A percentile compares a stretch with the other conserved stretches of the same genome.
Evolutionary conservation across 1,140 invertebrate genomes (phyloP).

Genomic region (Neotoxoptera formosana): DNA sequence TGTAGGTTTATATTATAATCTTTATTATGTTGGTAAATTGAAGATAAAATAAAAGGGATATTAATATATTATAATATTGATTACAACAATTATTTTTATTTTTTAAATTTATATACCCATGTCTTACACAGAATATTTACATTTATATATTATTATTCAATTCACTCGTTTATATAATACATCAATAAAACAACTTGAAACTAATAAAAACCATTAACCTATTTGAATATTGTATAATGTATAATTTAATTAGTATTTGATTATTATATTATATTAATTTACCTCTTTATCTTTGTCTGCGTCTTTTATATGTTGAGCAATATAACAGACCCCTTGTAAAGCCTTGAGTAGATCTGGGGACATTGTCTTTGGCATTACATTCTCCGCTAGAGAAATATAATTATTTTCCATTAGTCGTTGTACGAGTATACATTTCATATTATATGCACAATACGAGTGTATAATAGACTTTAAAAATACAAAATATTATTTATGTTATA

Average conservation of each 20-base stretch:
- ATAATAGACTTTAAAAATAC: neutral
- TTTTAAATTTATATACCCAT: neutral
- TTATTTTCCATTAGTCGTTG: neutral
- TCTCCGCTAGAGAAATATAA: slow-evolving; percentile 67
- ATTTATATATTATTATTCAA: neutral
- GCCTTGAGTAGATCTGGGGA: slow-evolving; percentile 89
- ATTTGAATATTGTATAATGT: slow-evolving; percentile 1
- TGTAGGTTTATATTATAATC: neutral
- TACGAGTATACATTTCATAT: neutral
- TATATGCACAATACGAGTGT: neutral
- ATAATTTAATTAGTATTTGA: slow-evolving; percentile 13
- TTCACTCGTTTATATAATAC: slow-evolving; percentile 65
- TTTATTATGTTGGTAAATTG: neutral
- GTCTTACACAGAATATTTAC: neutral
- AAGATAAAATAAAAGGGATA: neutral
- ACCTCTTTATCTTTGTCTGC: slow-evolving; percentile 94
- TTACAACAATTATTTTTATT: neutral
- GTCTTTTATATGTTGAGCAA: slow-evolving; percentile 96
- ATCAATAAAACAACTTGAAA: neutral
- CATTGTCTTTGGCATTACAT: slow-evolving; percentile 78
- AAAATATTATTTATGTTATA: neutral
- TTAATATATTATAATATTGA: neutral
- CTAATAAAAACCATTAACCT: neutral
- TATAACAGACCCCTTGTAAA: slow-evolving; percentile 92
- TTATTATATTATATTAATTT: slow-evolving; percentile 62